phyloP scores from a whole-genome alignment of 2,113 vertebrate genomes.

The Podiceps cristatus region DNA sequence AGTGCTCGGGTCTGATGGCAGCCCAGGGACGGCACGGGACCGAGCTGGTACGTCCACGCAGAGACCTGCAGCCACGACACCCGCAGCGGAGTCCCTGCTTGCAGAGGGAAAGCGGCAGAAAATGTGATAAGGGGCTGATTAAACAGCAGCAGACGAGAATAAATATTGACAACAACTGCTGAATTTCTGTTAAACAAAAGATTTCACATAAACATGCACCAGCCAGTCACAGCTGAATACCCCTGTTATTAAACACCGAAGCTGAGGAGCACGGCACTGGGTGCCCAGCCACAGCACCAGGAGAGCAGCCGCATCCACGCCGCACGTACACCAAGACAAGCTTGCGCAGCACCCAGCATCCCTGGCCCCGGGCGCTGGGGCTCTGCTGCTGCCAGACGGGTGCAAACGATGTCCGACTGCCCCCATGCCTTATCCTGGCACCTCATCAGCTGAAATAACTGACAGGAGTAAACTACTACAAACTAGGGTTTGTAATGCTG shows the following conservation, averaged over 20 bases:
- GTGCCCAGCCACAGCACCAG: neutral
- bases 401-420: neutral
- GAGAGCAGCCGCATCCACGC: neutral
- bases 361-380: accelerated
- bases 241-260: accelerated
- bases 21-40: accelerated
- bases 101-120: neutral
- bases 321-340: accelerated
- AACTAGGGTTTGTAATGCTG: neutral
- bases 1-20: neutral
- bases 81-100: neutral
- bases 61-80: neutral
- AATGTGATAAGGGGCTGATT: neutral
- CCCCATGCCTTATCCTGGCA: neutral
- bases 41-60: accelerated
- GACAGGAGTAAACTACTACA: neutral
- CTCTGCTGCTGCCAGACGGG: neutral
- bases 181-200: neutral
- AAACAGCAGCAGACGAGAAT: neutral
- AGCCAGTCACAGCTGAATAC: neutral
- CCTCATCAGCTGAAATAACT: neutral
- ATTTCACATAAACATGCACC: no score
- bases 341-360: neutral
- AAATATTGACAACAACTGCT: neutral
- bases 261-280: neutral